A percentile compares a stretch with the other conserved stretches of the same genome.
Evolutionary conservation across 64 coral and sea anemone species (phyloP).

Genomic region (Montipora capricornis): DNA sequence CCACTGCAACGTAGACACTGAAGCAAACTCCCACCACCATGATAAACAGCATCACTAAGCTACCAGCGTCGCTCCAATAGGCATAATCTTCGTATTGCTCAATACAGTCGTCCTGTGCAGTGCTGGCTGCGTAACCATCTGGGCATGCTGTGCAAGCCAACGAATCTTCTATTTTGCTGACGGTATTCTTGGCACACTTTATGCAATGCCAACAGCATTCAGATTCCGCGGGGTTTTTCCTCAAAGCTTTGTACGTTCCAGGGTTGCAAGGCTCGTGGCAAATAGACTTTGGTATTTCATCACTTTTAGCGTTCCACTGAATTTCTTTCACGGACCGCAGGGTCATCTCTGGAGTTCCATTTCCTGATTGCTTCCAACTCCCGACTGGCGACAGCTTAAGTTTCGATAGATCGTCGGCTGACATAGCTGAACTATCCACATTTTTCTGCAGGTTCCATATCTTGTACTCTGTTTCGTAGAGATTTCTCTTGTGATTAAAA

Average conservation of each 20-base stretch:
- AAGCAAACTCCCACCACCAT: constrained; percentile 89
- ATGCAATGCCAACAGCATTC: constrained; percentile 95
- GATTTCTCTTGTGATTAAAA: constrained; percentile 53
- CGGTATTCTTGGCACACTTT: constrained; percentile 51
- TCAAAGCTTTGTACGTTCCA: constrained; percentile 52
- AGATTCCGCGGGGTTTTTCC: not conserved
- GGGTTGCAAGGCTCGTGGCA: constrained; percentile 75
- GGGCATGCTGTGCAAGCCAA: constrained; percentile 66
- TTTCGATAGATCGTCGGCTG: constrained; percentile 42
- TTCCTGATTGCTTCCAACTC: constrained; percentile 59
- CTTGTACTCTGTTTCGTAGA: constrained; percentile 60
- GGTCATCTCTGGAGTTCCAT: constrained; percentile 31
- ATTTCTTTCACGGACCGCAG: constrained; percentile 28
- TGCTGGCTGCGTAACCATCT: constrained; percentile 53
- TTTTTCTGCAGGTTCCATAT: constrained; percentile 9
- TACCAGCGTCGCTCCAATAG: constrained; percentile 88
- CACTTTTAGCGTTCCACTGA: constrained; percentile 65
- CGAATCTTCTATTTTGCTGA: constrained; percentile 68
- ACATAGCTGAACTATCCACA: constrained; percentile 49
- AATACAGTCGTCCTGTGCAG: constrained; percentile 73
- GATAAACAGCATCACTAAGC: constrained; percentile 86
- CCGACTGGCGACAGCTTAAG: constrained; percentile 70
- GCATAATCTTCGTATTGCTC: constrained; percentile 87
- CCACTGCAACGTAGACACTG: constrained; percentile 70
- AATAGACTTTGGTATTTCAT: constrained; percentile 55